Evolutionary conservation across 2,113 vertebrate genomes (phyloP).

Genomic region (Halcyon senegalensis): DNA sequence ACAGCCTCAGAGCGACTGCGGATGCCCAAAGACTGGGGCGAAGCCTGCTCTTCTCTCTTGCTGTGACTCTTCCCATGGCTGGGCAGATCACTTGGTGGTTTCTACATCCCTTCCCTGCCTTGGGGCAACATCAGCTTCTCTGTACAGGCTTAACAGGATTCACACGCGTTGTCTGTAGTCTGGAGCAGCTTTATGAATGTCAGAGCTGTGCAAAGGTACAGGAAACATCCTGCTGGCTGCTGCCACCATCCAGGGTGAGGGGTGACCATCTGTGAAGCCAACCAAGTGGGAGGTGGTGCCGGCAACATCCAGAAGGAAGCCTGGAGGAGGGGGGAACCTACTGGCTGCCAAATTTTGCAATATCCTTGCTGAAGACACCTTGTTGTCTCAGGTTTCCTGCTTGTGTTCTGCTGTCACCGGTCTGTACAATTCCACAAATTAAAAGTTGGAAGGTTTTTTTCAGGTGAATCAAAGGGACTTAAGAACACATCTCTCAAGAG

Average conservation of each 20-base stretch:
- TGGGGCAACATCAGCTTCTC: neutral
- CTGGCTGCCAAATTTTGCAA: neutral
- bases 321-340: neutral
- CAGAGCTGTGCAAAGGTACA: neutral
- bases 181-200: neutral
- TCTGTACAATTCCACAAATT: neutral
- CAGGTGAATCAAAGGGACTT: neutral
- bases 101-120: conserved; percentile 6
- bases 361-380: neutral
- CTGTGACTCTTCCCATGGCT: neutral
- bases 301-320: neutral
- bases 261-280: neutral
- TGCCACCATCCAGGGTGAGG: neutral
- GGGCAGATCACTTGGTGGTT: neutral
- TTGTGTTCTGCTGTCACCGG: neutral
- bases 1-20: neutral
- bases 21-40: neutral
- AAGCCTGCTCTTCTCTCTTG: neutral
- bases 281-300: neutral
- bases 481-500: neutral
- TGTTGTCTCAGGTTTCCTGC: neutral
- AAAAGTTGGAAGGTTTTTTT: fast-evolving
- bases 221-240: neutral
- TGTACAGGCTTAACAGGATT: neutral
- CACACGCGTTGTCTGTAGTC: neutral